Evolutionary conservation across 2,113 vertebrate genomes (phyloP).

Genomic region (Bujurquina vittata): DNA sequence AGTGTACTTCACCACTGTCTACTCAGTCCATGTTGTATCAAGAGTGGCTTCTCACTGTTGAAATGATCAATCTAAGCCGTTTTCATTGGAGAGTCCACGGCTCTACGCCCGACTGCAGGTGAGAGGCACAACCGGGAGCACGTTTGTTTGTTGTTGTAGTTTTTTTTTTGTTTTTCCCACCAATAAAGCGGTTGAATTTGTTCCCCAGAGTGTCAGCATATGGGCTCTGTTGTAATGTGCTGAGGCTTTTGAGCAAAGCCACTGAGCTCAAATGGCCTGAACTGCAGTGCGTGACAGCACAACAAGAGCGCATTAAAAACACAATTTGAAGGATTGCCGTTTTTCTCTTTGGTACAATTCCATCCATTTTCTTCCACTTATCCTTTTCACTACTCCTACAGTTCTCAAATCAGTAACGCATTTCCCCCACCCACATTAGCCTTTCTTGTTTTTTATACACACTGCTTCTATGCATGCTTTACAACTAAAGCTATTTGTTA

Average conservation of each 20-base stretch:
- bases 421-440: no score
- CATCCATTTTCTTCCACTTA: no score
- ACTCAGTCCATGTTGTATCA: not conserved
- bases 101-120: not conserved
- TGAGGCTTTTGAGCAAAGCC: not conserved
- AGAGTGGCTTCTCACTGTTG: not conserved
- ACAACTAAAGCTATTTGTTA: no score
- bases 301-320: not conserved
- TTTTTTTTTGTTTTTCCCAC: no score
- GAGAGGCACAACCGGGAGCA: not conserved
- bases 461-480: no score
- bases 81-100: not conserved
- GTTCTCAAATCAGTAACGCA: no score
- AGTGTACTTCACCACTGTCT: not conserved
- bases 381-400: no score
- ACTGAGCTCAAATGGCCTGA: not conserved
- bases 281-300: not conserved
- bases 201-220: not conserved
- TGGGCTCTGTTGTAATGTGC: not conserved
- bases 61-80: not conserved
- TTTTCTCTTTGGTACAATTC: not conserved
- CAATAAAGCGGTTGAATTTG: not conserved
- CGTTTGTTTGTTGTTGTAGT: not conserved
- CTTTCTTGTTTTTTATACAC: no score
- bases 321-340: not conserved